phyloP scores from a whole-genome alignment of 2,113 vertebrate genomes.

The Cariama cristata region DNA sequence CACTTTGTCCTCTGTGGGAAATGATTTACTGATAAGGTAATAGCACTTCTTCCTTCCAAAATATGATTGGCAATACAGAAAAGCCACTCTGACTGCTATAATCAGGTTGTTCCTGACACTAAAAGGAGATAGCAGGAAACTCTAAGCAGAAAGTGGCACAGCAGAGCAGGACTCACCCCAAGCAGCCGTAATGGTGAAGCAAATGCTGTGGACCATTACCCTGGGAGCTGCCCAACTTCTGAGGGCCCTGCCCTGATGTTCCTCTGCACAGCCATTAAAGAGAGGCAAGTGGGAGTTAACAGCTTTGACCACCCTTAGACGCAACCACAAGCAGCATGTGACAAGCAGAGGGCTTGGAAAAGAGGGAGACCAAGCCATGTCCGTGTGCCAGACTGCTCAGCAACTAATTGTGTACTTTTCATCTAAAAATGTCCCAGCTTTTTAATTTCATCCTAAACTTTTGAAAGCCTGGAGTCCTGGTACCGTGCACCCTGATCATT shows the following conservation, averaged over 20 bases:
- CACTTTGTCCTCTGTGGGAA: neutral
- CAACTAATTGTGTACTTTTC: neutral
- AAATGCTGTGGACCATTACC: neutral
- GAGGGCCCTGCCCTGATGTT: neutral
- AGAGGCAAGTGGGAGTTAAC: neutral
- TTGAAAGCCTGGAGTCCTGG: neutral
- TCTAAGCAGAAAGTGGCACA: neutral
- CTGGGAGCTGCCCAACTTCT: neutral
- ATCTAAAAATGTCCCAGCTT: neutral
- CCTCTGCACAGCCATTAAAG: neutral
- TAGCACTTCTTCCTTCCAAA: neutral
- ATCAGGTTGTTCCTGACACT: neutral
- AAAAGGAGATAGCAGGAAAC: neutral
- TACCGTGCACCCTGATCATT: neutral
- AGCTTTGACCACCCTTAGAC: neutral
- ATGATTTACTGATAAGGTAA: neutral
- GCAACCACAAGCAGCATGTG: fast-evolving
- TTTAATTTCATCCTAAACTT: neutral
- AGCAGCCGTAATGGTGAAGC: fast-evolving
- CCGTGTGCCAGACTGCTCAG: neutral
- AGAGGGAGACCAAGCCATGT: fast-evolving
- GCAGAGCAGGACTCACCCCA: neutral
- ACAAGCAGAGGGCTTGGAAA: neutral
- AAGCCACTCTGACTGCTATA: neutral
- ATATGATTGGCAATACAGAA: neutral